Evolutionary conservation across 1,140 invertebrate species (phyloP).

Genomic region (Drosophila teissieri): DNA sequence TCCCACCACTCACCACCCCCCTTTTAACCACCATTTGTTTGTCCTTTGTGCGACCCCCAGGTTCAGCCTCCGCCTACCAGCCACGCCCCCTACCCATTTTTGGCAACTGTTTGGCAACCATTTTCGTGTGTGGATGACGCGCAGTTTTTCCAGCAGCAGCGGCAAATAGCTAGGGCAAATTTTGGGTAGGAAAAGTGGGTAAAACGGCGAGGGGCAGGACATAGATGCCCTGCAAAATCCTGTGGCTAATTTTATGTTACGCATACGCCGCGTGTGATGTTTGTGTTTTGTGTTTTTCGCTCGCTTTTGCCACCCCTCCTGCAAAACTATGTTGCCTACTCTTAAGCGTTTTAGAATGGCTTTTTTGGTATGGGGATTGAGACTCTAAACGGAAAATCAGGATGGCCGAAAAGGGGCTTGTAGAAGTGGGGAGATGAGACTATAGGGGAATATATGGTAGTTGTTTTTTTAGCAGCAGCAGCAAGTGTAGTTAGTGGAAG

Average conservation of each 20-base stretch:
- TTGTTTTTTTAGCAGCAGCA: slow-evolving; percentile 9
- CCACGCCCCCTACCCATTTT: slow-evolving; percentile 16
- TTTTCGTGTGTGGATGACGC: slow-evolving; percentile 51
- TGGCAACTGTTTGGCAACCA: slow-evolving; percentile 42
- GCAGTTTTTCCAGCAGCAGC: slow-evolving; percentile 34
- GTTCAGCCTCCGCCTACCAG: slow-evolving; percentile 18
- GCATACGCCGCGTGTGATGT: slow-evolving; percentile 62
- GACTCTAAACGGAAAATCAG: background rate
- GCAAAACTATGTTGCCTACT: slow-evolving; percentile 72
- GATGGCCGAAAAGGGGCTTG: background rate
- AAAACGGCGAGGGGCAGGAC: background rate
- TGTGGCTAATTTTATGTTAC: slow-evolving; percentile 77
- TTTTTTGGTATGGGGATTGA: slow-evolving; percentile 6
- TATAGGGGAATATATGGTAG: slow-evolving; percentile 16
- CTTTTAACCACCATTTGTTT: slow-evolving; percentile 47
- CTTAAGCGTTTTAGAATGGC: slow-evolving; percentile 70
- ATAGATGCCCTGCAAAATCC: slow-evolving; percentile 40
- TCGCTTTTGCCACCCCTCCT: slow-evolving; percentile 30
- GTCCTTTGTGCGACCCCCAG: slow-evolving; percentile 76
- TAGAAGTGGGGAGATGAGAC: background rate
- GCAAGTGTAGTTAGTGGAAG: slow-evolving; percentile 14
- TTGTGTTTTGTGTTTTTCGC: slow-evolving; percentile 23
- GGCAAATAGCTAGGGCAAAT: background rate
- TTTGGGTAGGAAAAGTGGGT: background rate
- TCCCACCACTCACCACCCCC: background rate